Percentiles rank a stretch among this genome's conserved stretches.
Evolutionary conservation across 2,113 vertebrate genomes (phyloP).

Genomic region (Anolis sagrei): DNA sequence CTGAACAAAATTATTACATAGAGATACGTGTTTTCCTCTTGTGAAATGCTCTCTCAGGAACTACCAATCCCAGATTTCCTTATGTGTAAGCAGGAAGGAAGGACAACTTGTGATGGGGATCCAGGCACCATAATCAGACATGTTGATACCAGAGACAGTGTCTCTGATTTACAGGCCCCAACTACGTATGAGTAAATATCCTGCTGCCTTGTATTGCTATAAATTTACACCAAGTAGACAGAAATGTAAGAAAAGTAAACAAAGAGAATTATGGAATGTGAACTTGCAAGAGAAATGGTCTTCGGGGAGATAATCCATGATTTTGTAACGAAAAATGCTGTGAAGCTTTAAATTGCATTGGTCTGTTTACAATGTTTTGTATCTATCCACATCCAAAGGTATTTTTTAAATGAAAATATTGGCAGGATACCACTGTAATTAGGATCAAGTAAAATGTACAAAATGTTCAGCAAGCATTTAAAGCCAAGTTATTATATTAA

Average conservation of each 20-base stretch:
- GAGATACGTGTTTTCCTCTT: neutral
- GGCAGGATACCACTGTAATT: neutral
- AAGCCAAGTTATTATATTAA: neutral
- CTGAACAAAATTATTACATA: neutral
- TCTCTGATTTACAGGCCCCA: neutral
- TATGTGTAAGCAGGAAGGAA: neutral
- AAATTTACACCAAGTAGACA: neutral
- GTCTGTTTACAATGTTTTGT: neutral
- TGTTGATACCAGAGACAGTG: neutral
- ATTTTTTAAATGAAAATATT: neutral
- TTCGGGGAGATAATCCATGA: neutral
- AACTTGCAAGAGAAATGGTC: neutral
- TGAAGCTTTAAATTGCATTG: neutral
- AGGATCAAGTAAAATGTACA: neutral
- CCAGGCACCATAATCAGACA: neutral
- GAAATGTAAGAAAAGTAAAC: neutral
- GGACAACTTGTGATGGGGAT: neutral
- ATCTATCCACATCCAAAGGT: neutral
- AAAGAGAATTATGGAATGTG: no score
- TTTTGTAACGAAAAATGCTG: neutral
- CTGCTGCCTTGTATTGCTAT: neutral
- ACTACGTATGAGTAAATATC: neutral
- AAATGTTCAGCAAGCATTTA: neutral
- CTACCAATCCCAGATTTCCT: neutral
- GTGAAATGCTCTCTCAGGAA: neutral